These are phyloP conservation scores for Spilogale gracilis DNA, from an alignment of 2,113 vertebrate genomes.

Conservation along the genomic window DNA sequence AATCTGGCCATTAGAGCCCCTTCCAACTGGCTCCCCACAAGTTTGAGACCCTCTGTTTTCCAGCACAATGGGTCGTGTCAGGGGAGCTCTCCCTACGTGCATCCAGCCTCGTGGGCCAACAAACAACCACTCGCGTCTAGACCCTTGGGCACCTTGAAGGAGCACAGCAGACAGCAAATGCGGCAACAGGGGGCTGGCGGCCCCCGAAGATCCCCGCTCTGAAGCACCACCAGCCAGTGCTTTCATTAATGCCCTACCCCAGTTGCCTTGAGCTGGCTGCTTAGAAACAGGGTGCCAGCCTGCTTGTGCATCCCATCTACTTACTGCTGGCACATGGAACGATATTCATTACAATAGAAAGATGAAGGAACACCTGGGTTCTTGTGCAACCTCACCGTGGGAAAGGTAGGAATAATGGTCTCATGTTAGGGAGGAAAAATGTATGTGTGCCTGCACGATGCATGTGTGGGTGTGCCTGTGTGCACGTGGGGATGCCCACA, in stretches of 20 bases:
- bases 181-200: not conserved
- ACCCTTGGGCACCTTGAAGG: fast-evolving
- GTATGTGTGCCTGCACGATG: not conserved
- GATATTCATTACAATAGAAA: not conserved
- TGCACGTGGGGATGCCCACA: not conserved
- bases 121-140: not conserved
- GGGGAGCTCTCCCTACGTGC: not conserved
- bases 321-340: not conserved
- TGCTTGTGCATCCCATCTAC: no score
- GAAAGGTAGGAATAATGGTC: not conserved
- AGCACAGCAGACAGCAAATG: not conserved
- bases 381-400: not conserved
- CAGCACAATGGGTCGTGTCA: not conserved
- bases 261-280: not conserved
- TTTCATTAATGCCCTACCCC: not conserved
- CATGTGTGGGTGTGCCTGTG: not conserved
- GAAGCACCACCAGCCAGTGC: not conserved
- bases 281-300: not conserved
- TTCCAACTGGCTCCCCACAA: not conserved
- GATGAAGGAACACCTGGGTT: not conserved
- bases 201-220: not conserved
- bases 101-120: not conserved
- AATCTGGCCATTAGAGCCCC: not conserved
- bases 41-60: not conserved
- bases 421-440: not conserved